A percentile compares a stretch with the other conserved stretches of the same genome.
phyloP scores from a whole-genome alignment of 2,113 vertebrate genomes.

The Circaetus gallicus region DNA sequence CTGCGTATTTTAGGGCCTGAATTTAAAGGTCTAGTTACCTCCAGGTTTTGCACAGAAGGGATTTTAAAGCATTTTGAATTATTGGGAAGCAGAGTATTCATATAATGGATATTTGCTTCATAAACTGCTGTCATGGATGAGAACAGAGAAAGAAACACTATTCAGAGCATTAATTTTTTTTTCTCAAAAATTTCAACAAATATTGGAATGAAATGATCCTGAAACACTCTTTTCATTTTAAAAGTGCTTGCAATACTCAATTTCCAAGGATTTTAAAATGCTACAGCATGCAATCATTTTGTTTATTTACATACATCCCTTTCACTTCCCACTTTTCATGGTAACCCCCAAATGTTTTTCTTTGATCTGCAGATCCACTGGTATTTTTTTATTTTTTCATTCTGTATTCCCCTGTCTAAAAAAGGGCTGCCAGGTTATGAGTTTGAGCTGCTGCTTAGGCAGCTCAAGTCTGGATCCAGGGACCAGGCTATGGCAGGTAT shows the following conservation, averaged over 20 bases:
- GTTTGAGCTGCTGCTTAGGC: not conserved
- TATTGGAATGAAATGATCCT: not conserved
- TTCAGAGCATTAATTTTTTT: not conserved
- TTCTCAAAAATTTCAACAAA: not conserved
- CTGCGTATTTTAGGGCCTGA: not conserved
- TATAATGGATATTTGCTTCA: not conserved
- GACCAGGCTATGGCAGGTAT: not conserved
- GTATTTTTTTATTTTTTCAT: not conserved
- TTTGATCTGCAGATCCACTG: not conserved
- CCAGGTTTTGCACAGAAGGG: not conserved
- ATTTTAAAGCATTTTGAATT: not conserved
- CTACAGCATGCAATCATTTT: not conserved
- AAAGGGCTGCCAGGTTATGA: not conserved
- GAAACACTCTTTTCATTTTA: not conserved
- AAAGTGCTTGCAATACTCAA: not conserved
- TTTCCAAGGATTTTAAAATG: not conserved
- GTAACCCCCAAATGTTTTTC: not conserved
- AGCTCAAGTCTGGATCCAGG: not conserved
- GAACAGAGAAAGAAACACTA: not conserved
- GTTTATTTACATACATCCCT: not conserved
- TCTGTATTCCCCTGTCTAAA: not conserved
- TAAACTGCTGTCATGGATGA: not conserved
- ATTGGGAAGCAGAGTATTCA: not conserved
- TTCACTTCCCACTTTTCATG: not conserved
- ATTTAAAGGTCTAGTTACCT: not conserved